Evolutionary conservation across 2,113 vertebrate species (phyloP), one percentile per base, ranked within the genome.

Genomic region (Lota lota): DNA sequence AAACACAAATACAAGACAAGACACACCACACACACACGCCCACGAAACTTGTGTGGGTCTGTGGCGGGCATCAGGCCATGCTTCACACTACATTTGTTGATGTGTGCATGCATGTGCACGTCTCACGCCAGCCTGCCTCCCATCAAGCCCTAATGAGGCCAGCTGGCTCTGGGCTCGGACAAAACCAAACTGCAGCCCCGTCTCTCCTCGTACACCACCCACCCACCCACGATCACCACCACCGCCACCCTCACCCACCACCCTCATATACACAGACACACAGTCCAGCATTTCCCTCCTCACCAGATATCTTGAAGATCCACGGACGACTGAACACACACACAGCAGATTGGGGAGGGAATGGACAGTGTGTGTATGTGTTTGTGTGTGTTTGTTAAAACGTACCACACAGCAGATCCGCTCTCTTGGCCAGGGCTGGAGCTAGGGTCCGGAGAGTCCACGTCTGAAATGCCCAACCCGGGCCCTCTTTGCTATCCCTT

Each of bases 11-110:
- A 14, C 17, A 19, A 47, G 16, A 19, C 16, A 22, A 33, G 22
- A 63, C 22, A 63, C 61, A 36, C 28, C 22, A 63, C 17, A 63
- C 22, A 24, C 24, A 8, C 21, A 63, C 20, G 10, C 19, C 50
- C 40, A 21, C 20, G 66, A 64, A 64, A 8, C 68, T 73, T 63
- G 68, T 86, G 76, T 78, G 81, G 79, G 83, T 88, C 87, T 86
- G 84, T 88, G 85, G 87, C 82, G 84, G 87, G 88, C 89, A 87
- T 85, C 85, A 83, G 79, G 86, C 87, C 89, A 89, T 70, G 75
- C 85, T 88, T 90, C 88, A 87, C 88, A 87, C 88, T 89, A 89
- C 89, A 90, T 90, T 90, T 90, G 88, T 89, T 89, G 86, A 90
- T 85, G 85, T 89, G 85, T 83, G 86, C 87, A 89, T 86, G 86